phyloP scores from a whole-genome alignment of 2,113 vertebrate species.

The Myiozetetes cayanensis region DNA sequence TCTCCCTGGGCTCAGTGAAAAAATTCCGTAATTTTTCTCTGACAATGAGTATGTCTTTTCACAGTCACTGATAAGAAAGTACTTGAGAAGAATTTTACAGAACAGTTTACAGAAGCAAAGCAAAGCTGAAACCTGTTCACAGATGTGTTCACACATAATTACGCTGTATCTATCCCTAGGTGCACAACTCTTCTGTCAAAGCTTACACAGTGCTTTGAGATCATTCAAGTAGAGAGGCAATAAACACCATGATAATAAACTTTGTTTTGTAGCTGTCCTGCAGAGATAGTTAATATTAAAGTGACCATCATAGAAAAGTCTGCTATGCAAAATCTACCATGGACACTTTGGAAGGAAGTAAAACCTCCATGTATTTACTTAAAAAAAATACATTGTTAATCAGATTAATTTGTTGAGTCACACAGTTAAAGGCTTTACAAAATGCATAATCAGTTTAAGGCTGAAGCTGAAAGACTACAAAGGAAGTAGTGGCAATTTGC shows the following conservation, averaged over 20 bases:
- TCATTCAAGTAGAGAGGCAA: background rate
- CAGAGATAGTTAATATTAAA: background rate
- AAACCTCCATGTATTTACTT: background rate
- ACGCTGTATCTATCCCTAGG: background rate
- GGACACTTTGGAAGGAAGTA: background rate
- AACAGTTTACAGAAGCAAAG: background rate
- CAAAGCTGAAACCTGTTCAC: background rate
- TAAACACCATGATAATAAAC: background rate
- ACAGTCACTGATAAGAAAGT: background rate
- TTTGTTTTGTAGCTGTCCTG: background rate
- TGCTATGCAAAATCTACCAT: fast-evolving
- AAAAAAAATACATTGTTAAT: background rate
- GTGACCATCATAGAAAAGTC: background rate
- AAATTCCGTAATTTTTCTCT: background rate
- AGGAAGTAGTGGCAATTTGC: background rate
- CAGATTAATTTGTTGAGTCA: background rate
- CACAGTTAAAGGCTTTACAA: background rate
- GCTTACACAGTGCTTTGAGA: background rate
- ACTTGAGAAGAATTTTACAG: background rate
- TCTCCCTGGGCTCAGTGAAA: background rate
- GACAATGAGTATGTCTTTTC: background rate
- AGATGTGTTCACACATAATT: background rate
- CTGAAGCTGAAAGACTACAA: background rate
- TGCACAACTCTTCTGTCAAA: background rate
- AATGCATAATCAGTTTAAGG: background rate